phyloP scores from a whole-genome alignment of 1,140 invertebrate species.

The Whitmania pigra region DNA sequence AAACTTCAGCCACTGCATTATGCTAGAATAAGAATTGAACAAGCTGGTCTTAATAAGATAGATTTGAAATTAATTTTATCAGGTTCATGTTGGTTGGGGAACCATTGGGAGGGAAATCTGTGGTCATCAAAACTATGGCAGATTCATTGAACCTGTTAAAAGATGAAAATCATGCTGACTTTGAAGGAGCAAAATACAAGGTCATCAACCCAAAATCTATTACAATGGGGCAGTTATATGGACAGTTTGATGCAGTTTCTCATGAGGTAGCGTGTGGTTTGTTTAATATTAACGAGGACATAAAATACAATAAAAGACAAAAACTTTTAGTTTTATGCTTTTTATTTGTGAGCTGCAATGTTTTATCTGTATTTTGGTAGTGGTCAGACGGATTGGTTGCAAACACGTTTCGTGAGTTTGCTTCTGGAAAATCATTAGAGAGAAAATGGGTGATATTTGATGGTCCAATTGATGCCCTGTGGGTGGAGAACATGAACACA shows the following conservation, averaged over 20 bases:
- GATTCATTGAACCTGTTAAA: constrained; percentile 53
- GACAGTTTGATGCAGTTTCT: constrained; percentile 43
- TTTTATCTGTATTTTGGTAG: constrained; percentile 23
- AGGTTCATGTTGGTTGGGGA: constrained; percentile 45
- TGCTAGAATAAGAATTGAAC: too few species aligned
- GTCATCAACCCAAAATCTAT: constrained; percentile 44
- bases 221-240: constrained; percentile 43
- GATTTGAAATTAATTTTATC: neutral
- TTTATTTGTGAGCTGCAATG: neutral
- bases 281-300: neutral
- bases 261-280: constrained; percentile 37
- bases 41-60: neutral
- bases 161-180: constrained; percentile 32
- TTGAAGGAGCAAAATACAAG: constrained; percentile 35
- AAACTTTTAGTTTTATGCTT: neutral
- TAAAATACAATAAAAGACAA: neutral
- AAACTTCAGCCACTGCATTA: too few species aligned
- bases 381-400: constrained; percentile 49
- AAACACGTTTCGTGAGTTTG: constrained; percentile 42
- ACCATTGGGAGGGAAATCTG: constrained; percentile 45
- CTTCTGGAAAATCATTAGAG: constrained; percentile 37
- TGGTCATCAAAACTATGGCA: constrained; percentile 52
- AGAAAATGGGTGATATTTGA: constrained; percentile 45
- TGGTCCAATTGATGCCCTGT: constrained; percentile 43
- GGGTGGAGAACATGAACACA: constrained; percentile 46